Percentiles rank a stretch among this genome's conserved stretches.
Conservation (phyloP, 2,888 invertebrate genomes). For the Willowsia nigromaculata region DNA sequence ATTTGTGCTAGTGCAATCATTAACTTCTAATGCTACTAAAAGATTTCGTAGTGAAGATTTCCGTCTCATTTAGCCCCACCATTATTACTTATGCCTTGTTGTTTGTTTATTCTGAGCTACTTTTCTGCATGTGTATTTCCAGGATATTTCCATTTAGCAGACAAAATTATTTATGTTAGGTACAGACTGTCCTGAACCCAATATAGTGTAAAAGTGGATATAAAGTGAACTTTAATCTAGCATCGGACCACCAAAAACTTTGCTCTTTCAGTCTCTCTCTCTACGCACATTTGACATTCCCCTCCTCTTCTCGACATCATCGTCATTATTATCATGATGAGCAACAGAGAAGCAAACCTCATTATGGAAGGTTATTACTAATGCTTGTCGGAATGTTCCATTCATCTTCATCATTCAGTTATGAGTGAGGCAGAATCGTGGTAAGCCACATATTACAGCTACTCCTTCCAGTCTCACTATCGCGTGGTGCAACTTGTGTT, state of each 20-base stretch:
- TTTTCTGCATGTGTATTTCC: no score
- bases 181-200: background rate
- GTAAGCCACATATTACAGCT: background rate
- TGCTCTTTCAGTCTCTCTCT: constrained; percentile 37
- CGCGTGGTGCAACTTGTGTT: constrained; percentile 6
- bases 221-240: constrained; percentile 73
- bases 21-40: no score
- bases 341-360: constrained; percentile 22
- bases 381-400: constrained; percentile 36
- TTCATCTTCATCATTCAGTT: constrained; percentile 41
- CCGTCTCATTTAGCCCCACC: no score
- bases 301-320: constrained; percentile 27
- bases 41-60: background rate
- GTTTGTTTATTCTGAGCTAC: no score
- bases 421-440: background rate
- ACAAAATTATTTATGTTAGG: background rate
- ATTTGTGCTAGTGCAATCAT: no score
- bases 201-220: background rate
- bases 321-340: background rate
- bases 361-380: constrained; percentile 71
- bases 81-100: no score
- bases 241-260: constrained; percentile 73
- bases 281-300: constrained; percentile 57
- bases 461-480: background rate
- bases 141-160: constrained; percentile 12